These are phyloP conservation scores for Troides oblongomaculatus DNA, from an alignment of 2,888 invertebrate species.

Conservation along the genomic window DNA sequence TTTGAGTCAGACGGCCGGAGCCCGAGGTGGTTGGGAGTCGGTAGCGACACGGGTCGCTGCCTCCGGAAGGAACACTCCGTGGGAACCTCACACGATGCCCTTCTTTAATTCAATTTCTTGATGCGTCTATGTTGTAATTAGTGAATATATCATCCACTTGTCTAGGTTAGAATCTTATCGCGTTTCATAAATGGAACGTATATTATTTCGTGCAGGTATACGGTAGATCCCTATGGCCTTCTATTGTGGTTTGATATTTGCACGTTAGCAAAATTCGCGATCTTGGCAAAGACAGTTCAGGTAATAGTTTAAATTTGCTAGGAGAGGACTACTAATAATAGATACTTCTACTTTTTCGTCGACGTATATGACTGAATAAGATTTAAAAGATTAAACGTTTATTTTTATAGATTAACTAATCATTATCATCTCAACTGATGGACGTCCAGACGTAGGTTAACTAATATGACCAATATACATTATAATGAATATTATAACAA, in stretches of 20 bases:
- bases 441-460: too few relatives aligned
- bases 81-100: constrained; percentile 59
- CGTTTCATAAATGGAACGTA: not conserved
- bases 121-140: constrained; percentile 42
- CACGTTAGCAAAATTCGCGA: not conserved
- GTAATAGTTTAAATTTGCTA: too few relatives aligned
- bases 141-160: constrained; percentile 30
- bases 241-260: not conserved
- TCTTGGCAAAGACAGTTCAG: not conserved
- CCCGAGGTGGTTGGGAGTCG: constrained; percentile 48
- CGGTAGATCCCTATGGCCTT: not conserved
- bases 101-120: constrained; percentile 55
- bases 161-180: constrained; percentile 20
- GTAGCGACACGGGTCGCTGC: constrained; percentile 75
- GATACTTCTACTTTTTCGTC: too few relatives aligned
- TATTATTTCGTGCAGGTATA: constrained; percentile 16
- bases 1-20: not conserved
- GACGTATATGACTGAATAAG: too few relatives aligned
- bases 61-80: constrained; percentile 74
- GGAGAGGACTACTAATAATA: too few relatives aligned
- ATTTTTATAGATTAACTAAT: too few relatives aligned
- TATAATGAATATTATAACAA: not conserved
- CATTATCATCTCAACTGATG: too few relatives aligned
- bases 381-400: too few relatives aligned
- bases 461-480: too few relatives aligned